phyloP scores from a whole-genome alignment of 2,113 vertebrate genomes.

The human region DNA sequence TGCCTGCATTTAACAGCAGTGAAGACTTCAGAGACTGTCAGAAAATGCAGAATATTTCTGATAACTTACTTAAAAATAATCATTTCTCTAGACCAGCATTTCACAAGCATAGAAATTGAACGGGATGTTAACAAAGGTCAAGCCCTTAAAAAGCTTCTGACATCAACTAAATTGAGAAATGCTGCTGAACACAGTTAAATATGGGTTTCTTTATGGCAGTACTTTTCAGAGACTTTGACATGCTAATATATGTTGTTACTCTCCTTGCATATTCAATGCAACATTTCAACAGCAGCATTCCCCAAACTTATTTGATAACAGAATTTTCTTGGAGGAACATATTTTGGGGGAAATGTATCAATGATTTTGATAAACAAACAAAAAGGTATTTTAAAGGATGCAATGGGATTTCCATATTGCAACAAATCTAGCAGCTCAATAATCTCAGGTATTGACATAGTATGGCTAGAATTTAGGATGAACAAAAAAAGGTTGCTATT shows the following conservation, averaged over 20 bases:
- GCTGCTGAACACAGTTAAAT: neutral
- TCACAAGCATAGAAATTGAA: neutral
- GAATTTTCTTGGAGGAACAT: neutral
- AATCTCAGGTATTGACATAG: neutral
- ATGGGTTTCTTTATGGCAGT: neutral
- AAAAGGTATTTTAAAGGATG: neutral
- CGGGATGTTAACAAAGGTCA: neutral
- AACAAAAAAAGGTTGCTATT: neutral
- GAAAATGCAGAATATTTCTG: neutral
- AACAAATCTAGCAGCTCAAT: neutral
- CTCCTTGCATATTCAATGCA: neutral
- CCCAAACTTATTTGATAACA: neutral
- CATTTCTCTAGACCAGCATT: constrained; percentile 19
- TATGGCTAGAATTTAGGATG: neutral
- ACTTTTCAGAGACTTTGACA: neutral
- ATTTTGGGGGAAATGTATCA: neutral
- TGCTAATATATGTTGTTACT: neutral
- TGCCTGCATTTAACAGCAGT: neutral
- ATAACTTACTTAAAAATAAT: constrained; percentile 50
- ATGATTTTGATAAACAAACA: neutral
- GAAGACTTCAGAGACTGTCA: neutral
- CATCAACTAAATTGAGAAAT: neutral
- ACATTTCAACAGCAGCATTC: neutral
- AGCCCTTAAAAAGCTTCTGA: neutral
- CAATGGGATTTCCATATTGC: neutral